Evolutionary conservation across 1,140 invertebrate species (phyloP), one percentile per base, ranked within the genome.

Genomic region (Plodia interpunctella): DNA sequence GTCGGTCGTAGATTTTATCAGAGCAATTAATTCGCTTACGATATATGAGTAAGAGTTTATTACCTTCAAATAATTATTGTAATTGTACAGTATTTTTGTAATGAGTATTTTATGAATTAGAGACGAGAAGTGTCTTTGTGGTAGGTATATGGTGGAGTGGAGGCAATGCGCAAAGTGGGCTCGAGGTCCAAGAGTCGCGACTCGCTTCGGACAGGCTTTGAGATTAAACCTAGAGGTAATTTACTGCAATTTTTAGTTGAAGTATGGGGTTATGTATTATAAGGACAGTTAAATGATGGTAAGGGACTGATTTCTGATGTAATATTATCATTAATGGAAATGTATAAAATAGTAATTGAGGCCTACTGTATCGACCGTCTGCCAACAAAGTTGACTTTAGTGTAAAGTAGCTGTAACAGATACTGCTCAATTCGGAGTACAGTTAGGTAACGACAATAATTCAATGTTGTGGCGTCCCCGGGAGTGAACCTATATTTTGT

Each of bases 71-170:
- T 81, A 80, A 79, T 80, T 76, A 79, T 83, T 78, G 70, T 84
- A 85, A 81, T 85, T 89, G 86, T 89, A 89, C 86, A 88, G 84
- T 88, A 88, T 87, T 88, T 87, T 87, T 88, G 76, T 86, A 88
- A 86, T 72, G 81, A 84, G 83, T 87, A 87, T 88, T 88, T 86
- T 83, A 84, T 75, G 74, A 73, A 61, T 59, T 62, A 63, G 63
- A 58, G 68, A 65, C 60, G 73, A 59, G 62, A 38, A 66, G 65
- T 63, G 70, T 62, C 60, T 66, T 57, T 57, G 57, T 66, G 35
- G 38, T 65, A 59, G 20, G 10, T 51, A 8, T 51, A 32, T 9
- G 18, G 49, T 53, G 21, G 19, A 53, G 51, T 25, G 18, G 21
- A 53, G 51, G n/a, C 20, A 28, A 53, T 11, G 51, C 51, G 51